These are phyloP conservation scores for Heliconius eleuchia DNA, from an alignment of 1,140 invertebrate species.

Conservation along the genomic window DNA sequence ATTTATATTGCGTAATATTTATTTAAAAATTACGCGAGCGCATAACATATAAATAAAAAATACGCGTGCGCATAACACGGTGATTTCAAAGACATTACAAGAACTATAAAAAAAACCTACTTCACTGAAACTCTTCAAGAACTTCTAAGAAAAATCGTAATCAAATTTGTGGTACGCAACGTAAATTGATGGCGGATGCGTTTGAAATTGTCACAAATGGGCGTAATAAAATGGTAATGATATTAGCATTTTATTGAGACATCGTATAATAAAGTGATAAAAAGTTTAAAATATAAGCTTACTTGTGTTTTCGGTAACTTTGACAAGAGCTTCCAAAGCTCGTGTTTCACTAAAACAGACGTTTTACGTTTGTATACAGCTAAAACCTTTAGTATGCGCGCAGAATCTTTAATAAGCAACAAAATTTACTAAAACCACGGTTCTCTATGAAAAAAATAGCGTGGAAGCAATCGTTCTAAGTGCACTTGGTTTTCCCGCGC, in stretches of 20 bases:
- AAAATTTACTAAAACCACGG: conserved; percentile 50
- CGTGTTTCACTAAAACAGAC: conserved; percentile 25
- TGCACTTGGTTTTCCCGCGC: conserved; percentile 64
- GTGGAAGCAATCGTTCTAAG: conserved; percentile 62
- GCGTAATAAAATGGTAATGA: neutral
- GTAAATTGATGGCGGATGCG: neutral
- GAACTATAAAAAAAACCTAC: neutral
- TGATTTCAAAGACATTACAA: neutral
- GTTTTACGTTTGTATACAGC: conserved; percentile 28
- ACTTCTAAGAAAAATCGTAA: neutral
- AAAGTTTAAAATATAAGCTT: conserved; percentile 22
- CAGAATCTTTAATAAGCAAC: conserved; percentile 53
- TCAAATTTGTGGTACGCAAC: neutral
- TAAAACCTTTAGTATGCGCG: conserved; percentile 30
- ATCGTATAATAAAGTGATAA: conserved; percentile 20
- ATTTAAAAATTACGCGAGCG: too few species aligned
- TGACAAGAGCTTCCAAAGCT: conserved; percentile 17
- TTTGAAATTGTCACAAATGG: neutral
- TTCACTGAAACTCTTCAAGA: neutral
- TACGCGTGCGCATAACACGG: too few species aligned
- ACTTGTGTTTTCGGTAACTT: conserved; percentile 20
- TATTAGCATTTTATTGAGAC: neutral
- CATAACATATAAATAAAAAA: too few species aligned
- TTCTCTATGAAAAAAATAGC: conserved; percentile 50
- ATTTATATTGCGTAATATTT: too few species aligned